Base-by-base conservation (phyloP, 2,888 invertebrate species). In the Platycnemis pennipes region DNA sequence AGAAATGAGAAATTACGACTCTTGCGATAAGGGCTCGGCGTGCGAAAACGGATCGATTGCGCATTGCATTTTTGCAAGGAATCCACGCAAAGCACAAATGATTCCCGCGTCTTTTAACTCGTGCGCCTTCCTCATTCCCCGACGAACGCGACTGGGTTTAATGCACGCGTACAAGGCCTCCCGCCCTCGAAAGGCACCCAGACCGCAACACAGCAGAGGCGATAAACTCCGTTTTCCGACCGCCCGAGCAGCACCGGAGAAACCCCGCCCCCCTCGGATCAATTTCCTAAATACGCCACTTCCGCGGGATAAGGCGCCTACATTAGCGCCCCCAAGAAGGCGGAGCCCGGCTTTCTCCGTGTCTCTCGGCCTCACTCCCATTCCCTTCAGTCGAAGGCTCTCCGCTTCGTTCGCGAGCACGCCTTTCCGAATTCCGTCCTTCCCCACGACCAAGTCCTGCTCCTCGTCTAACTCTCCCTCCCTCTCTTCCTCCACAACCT, bases 251-350 rank as follows among this genome's bases (percentile, higher is more conserved):
- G 63, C 22, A 26, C n/a, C 63, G 26, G 63, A 1, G 77, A 37
- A 77, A 31, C 77, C 7, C 37, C 31, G 26, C 2, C 13, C 69
- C 77, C 77, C 22, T 26, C 77, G 77, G 77, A 77, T 77, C 77
- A 77, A 77, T 77, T 77, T 77, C 77, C 77, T 37, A 77, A 77
- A 77, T 37, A 77, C 37, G 77, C 77, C 77, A 77, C 77, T 77
- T 77, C 77, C 77, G 77, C 37, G 37, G 77, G 77, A 37, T 37
- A 37, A 77, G 77, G 77, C 77, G 37, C 77, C 37, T 77, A 37
- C 37, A 77, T 77, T 77, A 77, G 37, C 77, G 37, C 77, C 77
- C 11, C 77, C 37, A 37, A 26, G 63, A 16, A 26, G 63, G 63
- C 22, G 8, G n/a, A n/a, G 63, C 63, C 16, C 1, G 13, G 26